Conservation (phyloP, 1,140 invertebrate genomes). For the Tetragnatha versicolor region DNA sequence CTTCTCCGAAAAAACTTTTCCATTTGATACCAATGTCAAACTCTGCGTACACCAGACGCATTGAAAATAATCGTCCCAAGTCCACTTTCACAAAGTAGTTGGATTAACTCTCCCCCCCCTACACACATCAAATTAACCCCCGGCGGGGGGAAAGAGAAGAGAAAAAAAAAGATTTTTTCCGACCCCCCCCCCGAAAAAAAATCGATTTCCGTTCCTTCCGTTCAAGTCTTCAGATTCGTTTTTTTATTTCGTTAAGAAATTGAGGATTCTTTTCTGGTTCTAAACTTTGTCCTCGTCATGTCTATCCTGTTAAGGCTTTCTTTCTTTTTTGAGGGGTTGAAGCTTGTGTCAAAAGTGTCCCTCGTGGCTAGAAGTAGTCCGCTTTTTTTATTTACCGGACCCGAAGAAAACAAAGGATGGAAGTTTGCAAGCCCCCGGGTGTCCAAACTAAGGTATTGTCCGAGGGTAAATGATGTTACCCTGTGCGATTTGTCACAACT, state of each 20-base stretch:
- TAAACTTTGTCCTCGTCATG: neutral
- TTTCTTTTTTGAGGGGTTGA: conserved; percentile 23
- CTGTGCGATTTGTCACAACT: conserved; percentile 34
- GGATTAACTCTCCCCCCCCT: no score
- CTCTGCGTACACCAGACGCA: no score
- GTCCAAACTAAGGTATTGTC: conserved; percentile 11
- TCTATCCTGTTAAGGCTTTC: neutral
- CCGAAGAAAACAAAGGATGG: conserved; percentile 17
- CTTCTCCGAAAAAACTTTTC: no score
- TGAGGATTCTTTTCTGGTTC: neutral
- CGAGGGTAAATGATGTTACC: conserved; percentile 25
- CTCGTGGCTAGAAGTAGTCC: conserved; percentile 10
- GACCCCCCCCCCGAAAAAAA: no score
- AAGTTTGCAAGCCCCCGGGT: neutral
- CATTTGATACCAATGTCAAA: no score
- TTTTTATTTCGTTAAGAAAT: neutral
- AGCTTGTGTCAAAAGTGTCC: conserved; percentile 20
- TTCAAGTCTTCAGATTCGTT: no score
- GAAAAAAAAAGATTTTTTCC: no score
- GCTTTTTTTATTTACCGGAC: conserved; percentile 25
- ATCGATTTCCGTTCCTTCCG: no score
- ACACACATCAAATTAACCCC: no score
- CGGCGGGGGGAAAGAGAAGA: no score
- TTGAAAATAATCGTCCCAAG: no score
- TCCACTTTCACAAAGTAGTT: no score